Base-by-base conservation (phyloP, 2,888 invertebrate species). In the Trissolcus japonicus region DNA sequence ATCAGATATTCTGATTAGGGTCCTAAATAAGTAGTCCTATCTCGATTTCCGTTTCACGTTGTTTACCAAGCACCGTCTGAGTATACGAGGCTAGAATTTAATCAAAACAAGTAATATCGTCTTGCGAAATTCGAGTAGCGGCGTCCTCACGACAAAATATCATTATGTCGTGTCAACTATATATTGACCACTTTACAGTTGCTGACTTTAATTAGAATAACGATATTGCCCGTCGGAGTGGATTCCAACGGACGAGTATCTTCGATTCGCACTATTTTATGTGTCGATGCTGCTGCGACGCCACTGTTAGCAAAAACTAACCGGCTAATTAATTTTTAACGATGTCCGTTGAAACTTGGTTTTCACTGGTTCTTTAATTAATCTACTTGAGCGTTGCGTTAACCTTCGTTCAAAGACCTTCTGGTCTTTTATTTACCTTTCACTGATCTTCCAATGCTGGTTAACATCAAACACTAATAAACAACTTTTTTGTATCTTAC, bases 1-100 rank as follows among this genome's bases (percentile, higher is more conserved):
- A 76, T 76, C 71, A 71, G 71, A 71, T 71, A 66, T 66, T 71
- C 61, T 76, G 76, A 71, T 76, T 76, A 71, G 71, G 54, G 71
- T 71, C 69, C 65, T 71, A 76, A 76, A 76, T 76, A 76, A 76
- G 29, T 29, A 29, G 71, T 76, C 57, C 66, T 76, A 66, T 62
- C 76, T 66, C 14, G 65, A 69, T 69, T 76, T 60, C 50, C 75
- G 56, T 69, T 69, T 65, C 69, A 76, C 75, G 60, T 65, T 66
- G 66, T 71, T 76, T 71, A 61, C 66, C 53, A 40, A 68, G 25
- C 51, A 16, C 40, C 43, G 68, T 68, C 60, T 46, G 54, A 75
- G 65, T 60, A 55, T 16, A 68, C 54, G n/a, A 53, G 43, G 2
- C 41, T 14, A 61, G 60, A 55, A 68, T 75, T 69, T 63, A 63